Base-by-base conservation (phyloP, 2,888 invertebrate species). In the Meliscaeva auricollis region DNA sequence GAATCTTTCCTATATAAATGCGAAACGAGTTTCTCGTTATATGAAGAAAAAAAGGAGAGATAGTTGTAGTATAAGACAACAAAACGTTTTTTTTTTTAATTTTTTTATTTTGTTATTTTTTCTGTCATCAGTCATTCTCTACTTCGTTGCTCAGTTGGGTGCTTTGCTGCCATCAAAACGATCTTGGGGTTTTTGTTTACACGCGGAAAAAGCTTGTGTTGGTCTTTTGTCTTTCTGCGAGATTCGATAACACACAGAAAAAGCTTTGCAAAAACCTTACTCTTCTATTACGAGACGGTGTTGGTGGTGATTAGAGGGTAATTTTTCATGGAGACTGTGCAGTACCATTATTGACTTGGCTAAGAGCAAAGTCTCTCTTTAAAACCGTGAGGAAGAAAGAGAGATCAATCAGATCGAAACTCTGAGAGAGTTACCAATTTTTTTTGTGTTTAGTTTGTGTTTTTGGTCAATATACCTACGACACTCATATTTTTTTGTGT, bases 1-100 rank as follows among this genome's bases (percentile, higher is more conserved):
- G 70, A 85, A 69, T 60, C 85, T 81, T 85, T 85, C 81, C 85
- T 85, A 85, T 85, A 85, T 85, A 85, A 85, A 81, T 68, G 81
- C 70, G 62, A 85, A 81, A 85, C 85, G 72, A 85, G 85, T 85
- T 81, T 85, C 85, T 85, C 85, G 81, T 76, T 85, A 69, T 81
- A n/a, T n/a, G n/a, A n/a, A n/a, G 81, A 69, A 76, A 80, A 48
- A 83, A 46, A 83, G 76, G 81, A 81, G 72, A 81, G 81, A 70
- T 30, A 26, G 11, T 7, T 9, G 38, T 8, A 32, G 15, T 50
- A 52, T 62, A 66, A 79, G 60, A 54, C 22, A 58, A 66, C 60
- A 62, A 44, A 62, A 62, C 44, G 5, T 22, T 38, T 44, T 30
- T 54, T 9, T 8, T 38, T 26, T 26, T 3, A 17, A 48, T 58